Evolutionary conservation across 2,888 invertebrate species (phyloP).

Genomic region (Stenodera caucasica): DNA sequence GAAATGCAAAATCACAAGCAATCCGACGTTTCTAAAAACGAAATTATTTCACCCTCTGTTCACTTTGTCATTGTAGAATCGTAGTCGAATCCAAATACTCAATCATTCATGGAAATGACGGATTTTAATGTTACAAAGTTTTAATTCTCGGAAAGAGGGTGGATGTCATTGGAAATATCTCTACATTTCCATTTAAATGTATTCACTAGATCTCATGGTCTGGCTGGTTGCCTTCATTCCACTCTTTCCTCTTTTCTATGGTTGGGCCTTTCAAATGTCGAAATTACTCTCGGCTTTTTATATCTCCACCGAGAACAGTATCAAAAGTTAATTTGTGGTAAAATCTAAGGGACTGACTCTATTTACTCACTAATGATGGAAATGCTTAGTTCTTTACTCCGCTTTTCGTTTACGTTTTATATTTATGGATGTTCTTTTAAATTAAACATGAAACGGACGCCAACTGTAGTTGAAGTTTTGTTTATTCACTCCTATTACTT

Average conservation of each 20-base stretch:
- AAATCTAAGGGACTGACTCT: conserved; percentile 53
- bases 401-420: conserved; percentile 46
- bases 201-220: conserved; percentile 35
- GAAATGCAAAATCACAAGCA: conserved; percentile 54
- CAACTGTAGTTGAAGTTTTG: conserved; percentile 25
- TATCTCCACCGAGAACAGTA: conserved; percentile 56
- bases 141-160: conserved; percentile 48
- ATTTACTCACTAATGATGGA: conserved; percentile 54
- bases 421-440: conserved; percentile 47
- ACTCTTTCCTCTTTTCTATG: conserved; percentile 14
- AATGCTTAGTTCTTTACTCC: conserved; percentile 44
- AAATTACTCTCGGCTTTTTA: conserved; percentile 55
- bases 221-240: conserved; percentile 33
- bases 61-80: conserved; percentile 45
- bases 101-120: conserved; percentile 57
- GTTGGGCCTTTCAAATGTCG: conserved; percentile 41
- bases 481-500: conserved; percentile 28
- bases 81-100: conserved; percentile 51
- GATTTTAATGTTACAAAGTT: conserved; percentile 56
- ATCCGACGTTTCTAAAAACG: conserved; percentile 50
- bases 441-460: conserved; percentile 38
- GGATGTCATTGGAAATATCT: conserved; percentile 53
- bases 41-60: conserved; percentile 51
- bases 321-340: conserved; percentile 58
- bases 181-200: conserved; percentile 56